Base-by-base conservation (phyloP, 1,140 invertebrate species). In the Drosophila obscura region DNA sequence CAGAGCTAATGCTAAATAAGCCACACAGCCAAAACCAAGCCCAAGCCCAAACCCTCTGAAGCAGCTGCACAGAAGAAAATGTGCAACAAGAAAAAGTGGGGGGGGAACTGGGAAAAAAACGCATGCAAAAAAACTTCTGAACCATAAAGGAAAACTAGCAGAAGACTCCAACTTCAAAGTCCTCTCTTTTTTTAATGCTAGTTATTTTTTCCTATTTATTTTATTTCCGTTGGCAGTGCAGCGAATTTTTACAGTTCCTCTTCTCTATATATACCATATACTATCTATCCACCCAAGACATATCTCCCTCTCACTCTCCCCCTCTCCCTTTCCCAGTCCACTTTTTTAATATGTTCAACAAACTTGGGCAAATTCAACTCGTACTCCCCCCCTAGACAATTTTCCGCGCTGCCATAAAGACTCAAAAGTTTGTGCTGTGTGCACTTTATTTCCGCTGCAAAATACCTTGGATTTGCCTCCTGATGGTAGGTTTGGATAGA, bases 401-500 rank as follows among this genome's bases (percentile, higher is more conserved):
- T 85, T 85, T 85, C 82, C 74, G 78, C 82, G 74, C 74, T 82
- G 82, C 82, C 82, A 85, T 87, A 87, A 87, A 87, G 79, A 85
- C 77, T 85, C 81, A 71, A 81, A 75, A 75, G 72, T 75, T 75
- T 65, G 52, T 79, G 83, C 82, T 78, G 63, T 76, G 83, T 79
- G 65, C 82, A 85, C 75, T 87, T 88, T 87, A 87, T 87, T 87
- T 87, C 82, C 82, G 75, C 73, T 82, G 83, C 82, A 87, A 71
- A 85, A 87, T 87, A 87, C 82, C 82, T 87, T 82, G 82, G 82
- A 88, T 88, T 82, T 88, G 82, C 66, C 59, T 43, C 44, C 24
- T 16, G 43, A 6, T 48, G 15, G n/a, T 15, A 39, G 26, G 51
- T 6, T 5, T 39, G 26, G 6, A 41, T 35, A 11, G 16, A 8